Evolutionary conservation across 2,797 vertebrate genomes (phyloP).

Genomic region (Macropodus opercularis): DNA sequence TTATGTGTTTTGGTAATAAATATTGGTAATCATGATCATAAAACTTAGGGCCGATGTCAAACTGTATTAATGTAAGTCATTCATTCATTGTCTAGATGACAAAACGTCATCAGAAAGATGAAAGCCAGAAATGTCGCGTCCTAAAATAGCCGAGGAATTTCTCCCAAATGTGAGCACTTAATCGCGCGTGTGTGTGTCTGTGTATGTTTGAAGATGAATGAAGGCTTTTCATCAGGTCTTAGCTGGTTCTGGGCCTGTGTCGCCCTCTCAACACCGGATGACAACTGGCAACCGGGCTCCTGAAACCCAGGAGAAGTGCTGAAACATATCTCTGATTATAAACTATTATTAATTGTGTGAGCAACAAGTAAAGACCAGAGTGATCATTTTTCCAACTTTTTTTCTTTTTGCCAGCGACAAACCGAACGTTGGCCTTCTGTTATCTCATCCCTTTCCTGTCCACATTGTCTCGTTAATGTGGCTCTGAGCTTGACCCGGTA

Average conservation of each 20-base stretch:
- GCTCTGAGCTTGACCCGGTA: conserved; percentile 61
- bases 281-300: conserved; percentile 60
- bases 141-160: not conserved
- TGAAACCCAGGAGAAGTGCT: conserved; percentile 56
- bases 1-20: conserved; percentile 1
- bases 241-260: conserved; percentile 25
- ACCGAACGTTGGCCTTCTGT: conserved; percentile 35
- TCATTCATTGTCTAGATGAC: not conserved
- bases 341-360: conserved; percentile 71
- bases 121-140: not conserved
- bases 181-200: not conserved
- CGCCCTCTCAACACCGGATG: conserved; percentile 68
- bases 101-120: not conserved
- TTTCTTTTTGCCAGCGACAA: conserved; percentile 10
- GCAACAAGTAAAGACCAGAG: conserved; percentile 33
- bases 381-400: conserved; percentile 47
- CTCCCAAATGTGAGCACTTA: conserved; percentile 3
- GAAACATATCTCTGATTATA: conserved; percentile 65
- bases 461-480: conserved; percentile 41
- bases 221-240: conserved; percentile 51
- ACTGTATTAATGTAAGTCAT: no score
- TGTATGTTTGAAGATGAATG: conserved; percentile 8
- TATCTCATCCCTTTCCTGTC: conserved; percentile 78
- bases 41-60: no score
- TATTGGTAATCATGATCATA: not conserved